A percentile compares a stretch with the other conserved stretches of the same genome.
These are phyloP conservation scores for Chrysolina americana DNA, from an alignment of 2,888 invertebrate species.

Conservation along the genomic window DNA sequence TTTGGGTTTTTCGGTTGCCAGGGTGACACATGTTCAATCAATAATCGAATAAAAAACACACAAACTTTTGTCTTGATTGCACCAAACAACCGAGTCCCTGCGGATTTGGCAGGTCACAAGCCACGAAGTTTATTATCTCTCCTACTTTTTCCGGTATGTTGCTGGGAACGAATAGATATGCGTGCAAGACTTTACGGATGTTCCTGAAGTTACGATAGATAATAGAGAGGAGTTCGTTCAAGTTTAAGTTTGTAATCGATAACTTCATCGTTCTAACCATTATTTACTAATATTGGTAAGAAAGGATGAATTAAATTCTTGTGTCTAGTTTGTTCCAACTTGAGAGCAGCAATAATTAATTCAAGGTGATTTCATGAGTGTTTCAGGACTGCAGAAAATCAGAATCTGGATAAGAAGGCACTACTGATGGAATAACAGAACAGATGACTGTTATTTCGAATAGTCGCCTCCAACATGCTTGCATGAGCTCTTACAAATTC, in stretches of 20 bases:
- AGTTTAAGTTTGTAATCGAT: background rate
- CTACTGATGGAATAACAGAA: too few species aligned
- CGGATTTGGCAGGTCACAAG: conserved; percentile 5
- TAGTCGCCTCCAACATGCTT: too few species aligned
- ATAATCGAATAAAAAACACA: conserved; percentile 18
- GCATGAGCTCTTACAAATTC: too few species aligned
- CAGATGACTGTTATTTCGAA: too few species aligned
- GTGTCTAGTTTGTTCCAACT: too few species aligned
- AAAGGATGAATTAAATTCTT: too few species aligned
- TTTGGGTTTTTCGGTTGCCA: background rate
- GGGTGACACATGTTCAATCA: conserved; percentile 14
- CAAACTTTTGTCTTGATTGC: conserved; percentile 18
- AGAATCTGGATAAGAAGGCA: too few species aligned
- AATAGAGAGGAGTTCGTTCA: background rate
- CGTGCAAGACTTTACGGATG: background rate
- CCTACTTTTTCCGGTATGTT: background rate
- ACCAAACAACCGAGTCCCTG: conserved; percentile 1
- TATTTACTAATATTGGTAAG: too few species aligned
- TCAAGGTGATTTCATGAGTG: too few species aligned
- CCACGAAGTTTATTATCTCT: background rate
- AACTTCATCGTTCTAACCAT: too few species aligned
- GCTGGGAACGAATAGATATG: background rate
- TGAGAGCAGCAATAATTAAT: too few species aligned
- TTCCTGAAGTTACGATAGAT: background rate
- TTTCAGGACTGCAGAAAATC: too few species aligned